phyloP scores from a whole-genome alignment of 2,888 invertebrate species.

The Drosophila fungiperda region DNA sequence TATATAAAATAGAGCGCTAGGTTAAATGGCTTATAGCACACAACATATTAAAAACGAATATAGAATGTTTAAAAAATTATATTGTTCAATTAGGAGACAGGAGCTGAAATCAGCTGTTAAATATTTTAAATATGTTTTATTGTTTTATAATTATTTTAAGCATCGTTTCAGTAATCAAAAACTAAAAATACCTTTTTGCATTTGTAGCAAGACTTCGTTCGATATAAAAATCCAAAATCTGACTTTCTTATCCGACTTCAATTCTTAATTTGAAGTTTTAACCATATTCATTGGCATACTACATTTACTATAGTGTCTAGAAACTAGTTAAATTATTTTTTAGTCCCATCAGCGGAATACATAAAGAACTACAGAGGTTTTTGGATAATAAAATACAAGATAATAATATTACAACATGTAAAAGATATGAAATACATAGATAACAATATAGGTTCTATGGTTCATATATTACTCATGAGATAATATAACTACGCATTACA shows the following conservation, averaged over 20 bases:
- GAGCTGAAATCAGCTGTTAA: not conserved
- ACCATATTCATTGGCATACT: not conserved
- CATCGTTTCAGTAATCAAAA: not conserved
- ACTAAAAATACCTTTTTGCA: not conserved
- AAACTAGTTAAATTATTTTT: not conserved
- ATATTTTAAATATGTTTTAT: not conserved
- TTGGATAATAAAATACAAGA: not conserved
- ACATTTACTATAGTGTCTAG: not conserved
- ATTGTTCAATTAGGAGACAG: not conserved
- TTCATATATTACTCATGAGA: not conserved
- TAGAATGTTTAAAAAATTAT: not conserved
- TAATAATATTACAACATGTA: not conserved
- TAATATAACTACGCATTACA: not conserved
- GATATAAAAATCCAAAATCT: not conserved
- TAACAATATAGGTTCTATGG: not conserved
- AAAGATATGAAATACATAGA: not conserved
- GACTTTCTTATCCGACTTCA: not conserved
- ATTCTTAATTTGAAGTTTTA: not conserved
- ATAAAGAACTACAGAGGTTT: not conserved
- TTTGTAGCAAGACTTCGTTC: not conserved
- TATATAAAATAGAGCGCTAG: constrained; percentile 7
- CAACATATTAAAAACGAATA: not conserved
- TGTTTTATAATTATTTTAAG: not conserved
- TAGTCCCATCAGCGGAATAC: not conserved
- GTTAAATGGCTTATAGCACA: not conserved